These are phyloP conservation scores for Polietes domitor DNA, from an alignment of 2,888 invertebrate genomes.

Conservation along the genomic window DNA sequence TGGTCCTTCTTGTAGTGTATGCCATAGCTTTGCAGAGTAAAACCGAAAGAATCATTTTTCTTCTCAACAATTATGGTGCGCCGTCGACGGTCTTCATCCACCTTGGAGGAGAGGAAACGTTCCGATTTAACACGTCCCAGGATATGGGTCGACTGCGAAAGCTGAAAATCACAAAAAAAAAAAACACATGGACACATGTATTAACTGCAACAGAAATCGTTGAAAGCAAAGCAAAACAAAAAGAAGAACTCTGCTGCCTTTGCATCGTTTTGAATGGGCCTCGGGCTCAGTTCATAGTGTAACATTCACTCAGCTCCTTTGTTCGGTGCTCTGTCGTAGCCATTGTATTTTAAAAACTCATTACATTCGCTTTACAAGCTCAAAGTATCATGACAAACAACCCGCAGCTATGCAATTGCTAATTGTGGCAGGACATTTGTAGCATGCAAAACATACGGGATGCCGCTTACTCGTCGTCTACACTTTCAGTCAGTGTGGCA, in stretches of 20 bases:
- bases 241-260: neutral
- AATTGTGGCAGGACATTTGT: slow-evolving; percentile 33
- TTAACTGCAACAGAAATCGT: neutral
- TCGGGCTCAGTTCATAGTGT: neutral
- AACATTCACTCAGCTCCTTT: neutral
- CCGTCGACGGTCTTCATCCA: slow-evolving; percentile 92
- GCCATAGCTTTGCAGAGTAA: slow-evolving; percentile 98
- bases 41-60: slow-evolving; percentile 94
- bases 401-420: slow-evolving; percentile 25
- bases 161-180: slow-evolving; percentile 54
- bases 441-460: neutral
- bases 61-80: slow-evolving; percentile 96
- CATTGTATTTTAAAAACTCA: slow-evolving; percentile 61
- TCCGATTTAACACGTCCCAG: slow-evolving; percentile 88
- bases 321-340: slow-evolving; percentile 7
- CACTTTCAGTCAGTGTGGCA: neutral
- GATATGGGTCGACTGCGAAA: slow-evolving; percentile 82
- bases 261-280: neutral
- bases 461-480: neutral
- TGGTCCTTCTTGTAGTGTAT: slow-evolving; percentile 97
- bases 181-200: neutral
- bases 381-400: slow-evolving; percentile 18
- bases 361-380: slow-evolving; percentile 35
- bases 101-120: slow-evolving; percentile 85
- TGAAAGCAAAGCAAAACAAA: neutral